phyloP scores from a whole-genome alignment of 2,113 vertebrate species.

The Ailuropoda melanoleuca region DNA sequence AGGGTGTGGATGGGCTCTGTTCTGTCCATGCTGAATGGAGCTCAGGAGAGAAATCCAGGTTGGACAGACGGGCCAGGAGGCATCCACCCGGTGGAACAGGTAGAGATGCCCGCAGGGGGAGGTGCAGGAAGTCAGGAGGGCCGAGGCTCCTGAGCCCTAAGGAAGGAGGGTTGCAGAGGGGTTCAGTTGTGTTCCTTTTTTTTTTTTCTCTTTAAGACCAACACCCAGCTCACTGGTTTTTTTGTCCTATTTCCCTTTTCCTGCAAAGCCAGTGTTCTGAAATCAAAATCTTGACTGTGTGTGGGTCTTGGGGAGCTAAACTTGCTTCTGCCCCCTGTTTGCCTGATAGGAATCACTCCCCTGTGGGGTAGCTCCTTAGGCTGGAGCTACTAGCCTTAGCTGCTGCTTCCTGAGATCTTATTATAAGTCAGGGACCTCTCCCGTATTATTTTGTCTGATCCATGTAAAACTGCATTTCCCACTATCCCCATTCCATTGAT shows the following conservation, averaged over 20 bases:
- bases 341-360: not conserved
- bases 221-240: not conserved
- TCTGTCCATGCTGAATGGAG: not conserved
- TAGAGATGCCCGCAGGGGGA: not conserved
- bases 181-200: not conserved
- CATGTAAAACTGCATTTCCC: not conserved
- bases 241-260: not conserved
- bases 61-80: not conserved
- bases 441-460: not conserved
- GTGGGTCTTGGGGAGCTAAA: not conserved
- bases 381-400: not conserved
- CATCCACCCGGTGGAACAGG: not conserved
- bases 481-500: not conserved
- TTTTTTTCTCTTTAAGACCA: not conserved
- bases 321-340: not conserved
- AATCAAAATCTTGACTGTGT: not conserved
- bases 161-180: not conserved
- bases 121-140: not conserved
- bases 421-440: not conserved
- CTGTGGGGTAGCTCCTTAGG: not conserved
- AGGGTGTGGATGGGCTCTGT: not conserved
- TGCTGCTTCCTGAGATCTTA: not conserved
- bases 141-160: not conserved
- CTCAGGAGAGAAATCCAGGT: not conserved
- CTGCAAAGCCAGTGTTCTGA: not conserved